Evolutionary conservation across 2,797 vertebrate species (phyloP).

Genomic region (Staurois parvus): DNA sequence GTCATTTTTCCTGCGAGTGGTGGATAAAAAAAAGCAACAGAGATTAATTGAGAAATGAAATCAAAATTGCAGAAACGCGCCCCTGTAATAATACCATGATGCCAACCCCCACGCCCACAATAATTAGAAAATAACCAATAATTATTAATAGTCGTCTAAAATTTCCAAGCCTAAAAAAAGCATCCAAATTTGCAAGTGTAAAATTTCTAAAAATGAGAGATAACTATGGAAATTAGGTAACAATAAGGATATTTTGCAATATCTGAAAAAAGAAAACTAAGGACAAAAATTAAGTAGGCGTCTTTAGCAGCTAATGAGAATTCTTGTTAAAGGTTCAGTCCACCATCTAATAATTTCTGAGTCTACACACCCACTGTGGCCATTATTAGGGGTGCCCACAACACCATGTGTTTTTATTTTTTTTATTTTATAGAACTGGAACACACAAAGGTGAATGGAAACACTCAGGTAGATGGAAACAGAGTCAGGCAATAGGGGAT

Average conservation of each 20-base stretch:
- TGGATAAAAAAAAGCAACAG: conserved; percentile 13
- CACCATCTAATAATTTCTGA: too few relatives aligned
- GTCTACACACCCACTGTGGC: too few relatives aligned
- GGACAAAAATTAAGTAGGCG: not conserved
- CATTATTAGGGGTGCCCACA: too few relatives aligned
- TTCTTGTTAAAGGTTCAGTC: not conserved
- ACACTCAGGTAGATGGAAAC: too few relatives aligned
- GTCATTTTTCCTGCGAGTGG: conserved; percentile 10
- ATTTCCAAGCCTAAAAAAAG: not conserved
- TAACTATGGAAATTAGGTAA: not conserved
- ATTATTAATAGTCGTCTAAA: not conserved
- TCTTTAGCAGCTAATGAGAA: not conserved
- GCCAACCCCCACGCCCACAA: not conserved
- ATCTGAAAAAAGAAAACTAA: not conserved
- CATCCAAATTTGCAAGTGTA: not conserved
- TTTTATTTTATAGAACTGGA: too few relatives aligned
- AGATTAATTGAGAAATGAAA: conserved; percentile 7
- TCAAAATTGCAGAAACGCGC: not conserved
- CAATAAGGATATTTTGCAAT: not conserved
- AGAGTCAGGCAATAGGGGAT: too few relatives aligned
- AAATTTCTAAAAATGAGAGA: not conserved
- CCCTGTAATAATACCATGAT: not conserved
- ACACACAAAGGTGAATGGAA: too few relatives aligned
- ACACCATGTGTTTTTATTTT: too few relatives aligned
- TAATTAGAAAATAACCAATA: conserved; percentile 1